Base-by-base conservation (phyloP, 1,140 invertebrate genomes). In the Calliphora vicina region DNA sequence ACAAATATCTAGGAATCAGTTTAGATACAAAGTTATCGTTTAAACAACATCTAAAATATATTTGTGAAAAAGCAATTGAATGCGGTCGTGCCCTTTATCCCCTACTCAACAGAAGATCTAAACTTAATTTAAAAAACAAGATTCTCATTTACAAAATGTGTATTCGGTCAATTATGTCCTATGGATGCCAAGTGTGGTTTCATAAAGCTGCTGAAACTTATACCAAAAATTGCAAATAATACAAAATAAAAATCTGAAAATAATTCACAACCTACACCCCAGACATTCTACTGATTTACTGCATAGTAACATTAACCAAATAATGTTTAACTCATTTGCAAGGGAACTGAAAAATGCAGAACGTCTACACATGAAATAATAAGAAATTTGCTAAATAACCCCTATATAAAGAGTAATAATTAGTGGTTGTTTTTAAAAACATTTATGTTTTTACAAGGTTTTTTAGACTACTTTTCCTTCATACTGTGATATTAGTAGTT, bases 291-390 rank as follows among this genome's bases (percentile, higher is more conserved):
- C 72, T 17, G 13, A 17, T 0, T 26, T 27, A 15, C 72, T 74
- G 1, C 72, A 74, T 35, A n/a, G 12, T 35, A 35, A 12, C 13
- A 35, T 12, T n/a, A 26, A 29, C 1, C n/a, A 74, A 6, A 35
- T 29, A 35, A 74, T 35, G 13, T n/a, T 74, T 6, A 35, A 74
- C 6, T 6, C 6, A 17, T 35, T 35, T 35, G 17, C 20, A 29
- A 35, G n/a, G 72, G 15, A 74, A 6, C 20, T 74, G 72, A 74
- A n/a, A 74, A 74, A 35, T 74, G 13, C 27, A 35, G 72, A 74
- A 35, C 29, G n/a, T 35, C 72, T 20, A 35, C 2, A 4, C 35
- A n/a, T 5, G 72, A 35, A 35, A n/a, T 20, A 17, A 74, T 74
- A 35, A 74, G 72, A 20, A 35, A 74, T 74, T n/a, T 74, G 45